Evolutionary conservation across 2,888 invertebrate species (phyloP).

Genomic region (Heliconius cydno): DNA sequence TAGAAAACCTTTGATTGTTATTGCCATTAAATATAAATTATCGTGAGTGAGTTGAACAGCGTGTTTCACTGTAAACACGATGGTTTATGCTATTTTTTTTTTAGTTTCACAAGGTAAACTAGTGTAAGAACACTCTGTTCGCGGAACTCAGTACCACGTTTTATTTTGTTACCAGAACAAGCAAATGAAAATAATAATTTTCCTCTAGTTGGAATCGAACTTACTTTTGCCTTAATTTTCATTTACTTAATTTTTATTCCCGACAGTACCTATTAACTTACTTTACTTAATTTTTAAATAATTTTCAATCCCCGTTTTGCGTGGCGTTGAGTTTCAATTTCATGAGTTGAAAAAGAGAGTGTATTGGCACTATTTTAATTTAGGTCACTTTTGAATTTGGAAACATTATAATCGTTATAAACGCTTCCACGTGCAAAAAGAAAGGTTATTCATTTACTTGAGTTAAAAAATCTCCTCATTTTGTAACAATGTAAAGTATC

Average conservation of each 20-base stretch:
- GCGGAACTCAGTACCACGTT: neutral
- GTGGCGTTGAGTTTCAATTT: neutral
- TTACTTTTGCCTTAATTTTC: neutral
- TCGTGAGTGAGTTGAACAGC: neutral
- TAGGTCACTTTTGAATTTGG: neutral
- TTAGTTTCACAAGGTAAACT: neutral
- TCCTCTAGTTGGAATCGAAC: neutral
- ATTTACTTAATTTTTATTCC: too few species aligned
- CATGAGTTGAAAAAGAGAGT: neutral
- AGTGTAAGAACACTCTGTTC: neutral
- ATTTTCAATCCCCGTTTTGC: too few species aligned
- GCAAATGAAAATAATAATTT: neutral
- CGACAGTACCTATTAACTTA: too few species aligned
- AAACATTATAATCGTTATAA: neutral
- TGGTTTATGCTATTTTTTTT: neutral
- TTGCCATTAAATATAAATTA: conserved; percentile 5
- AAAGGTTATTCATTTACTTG: neutral
- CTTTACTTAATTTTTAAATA: too few species aligned
- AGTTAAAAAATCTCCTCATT: neutral
- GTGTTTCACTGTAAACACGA: neutral
- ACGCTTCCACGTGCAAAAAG: neutral
- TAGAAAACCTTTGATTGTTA: conserved; percentile 19
- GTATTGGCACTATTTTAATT: neutral
- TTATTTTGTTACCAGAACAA: neutral
- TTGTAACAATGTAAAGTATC: neutral